Evolutionary conservation across 1,140 invertebrate species (phyloP), one percentile per base, ranked within the genome.

Genomic region (Ruditapes philippinarum): DNA sequence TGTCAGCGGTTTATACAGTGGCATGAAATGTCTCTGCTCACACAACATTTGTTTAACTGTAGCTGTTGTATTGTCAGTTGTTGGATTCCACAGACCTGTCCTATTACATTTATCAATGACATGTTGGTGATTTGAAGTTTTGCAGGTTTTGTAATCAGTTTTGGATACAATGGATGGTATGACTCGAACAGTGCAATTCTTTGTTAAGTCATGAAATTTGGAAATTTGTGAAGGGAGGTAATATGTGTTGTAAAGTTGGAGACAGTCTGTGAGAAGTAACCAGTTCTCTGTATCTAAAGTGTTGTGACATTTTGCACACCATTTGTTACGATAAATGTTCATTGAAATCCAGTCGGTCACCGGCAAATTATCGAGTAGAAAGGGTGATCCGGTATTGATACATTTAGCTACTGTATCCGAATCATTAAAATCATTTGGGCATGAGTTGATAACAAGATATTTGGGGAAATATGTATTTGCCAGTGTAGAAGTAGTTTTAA

Each of bases 271-370:
- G 2, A 14, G 38, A 17, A 82, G 17, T 19, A 0, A 31, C 79
- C 54, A 65, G 0, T 65, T 19, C 3, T 42, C 17, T 11, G 9
- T 4, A 12, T 7, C 17, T 5, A 14, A n/a, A 38, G 14, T 38
- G 17, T 82, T 82, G 57, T 82, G 25, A 54, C 79, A 82, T n/a
- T 62, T 7, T 42, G 79, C 79, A 65, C 79, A 82, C 36, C 40
- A 68, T 38, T 42, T 42, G 57, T 82, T 82, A 4, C 33, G 14
- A 31, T 82, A 82, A 5, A 82, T 49, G 5, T n/a, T 40, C 7
- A 9, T n/a, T 4, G 14, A n/a, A 28, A 28, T 12, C n/a, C 40
- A 42, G 22, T 74, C 12, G 1, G 38, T 25, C 12, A 74, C 40
- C 22, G 70, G 70, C 22, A 74, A 28, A 74, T 74, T 22, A n/a